phyloP scores from a whole-genome alignment of 2,888 invertebrate genomes.

The Calliopum simillimum region DNA sequence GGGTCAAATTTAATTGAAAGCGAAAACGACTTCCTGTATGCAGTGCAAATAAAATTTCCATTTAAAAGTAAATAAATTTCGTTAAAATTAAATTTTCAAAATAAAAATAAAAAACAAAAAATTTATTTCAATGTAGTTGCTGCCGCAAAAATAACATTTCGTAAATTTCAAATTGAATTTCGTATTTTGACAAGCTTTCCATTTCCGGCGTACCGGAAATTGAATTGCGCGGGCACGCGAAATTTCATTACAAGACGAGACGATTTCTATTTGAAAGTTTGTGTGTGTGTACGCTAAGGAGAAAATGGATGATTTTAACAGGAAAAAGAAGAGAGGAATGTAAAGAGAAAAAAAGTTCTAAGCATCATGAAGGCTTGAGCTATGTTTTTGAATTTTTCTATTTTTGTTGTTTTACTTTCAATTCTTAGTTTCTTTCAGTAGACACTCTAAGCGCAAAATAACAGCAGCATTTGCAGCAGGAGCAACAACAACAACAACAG shows the following conservation, averaged over 20 bases:
- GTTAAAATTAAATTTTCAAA: too few relatives aligned
- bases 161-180: conserved; percentile 20
- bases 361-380: not conserved
- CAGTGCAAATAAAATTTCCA: too few relatives aligned
- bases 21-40: too few relatives aligned
- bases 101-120: too few relatives aligned
- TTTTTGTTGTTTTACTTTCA: not conserved
- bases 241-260: conserved; percentile 59
- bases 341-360: not conserved
- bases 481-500: too few relatives aligned
- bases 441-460: too few relatives aligned
- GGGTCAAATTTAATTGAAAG: too few relatives aligned
- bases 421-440: too few relatives aligned
- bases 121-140: too few relatives aligned
- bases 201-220: conserved; percentile 63
- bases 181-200: conserved; percentile 49
- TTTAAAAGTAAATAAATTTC: too few relatives aligned
- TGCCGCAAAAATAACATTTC: conserved; percentile 1
- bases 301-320: not conserved
- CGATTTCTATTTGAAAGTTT: conserved; percentile 27
- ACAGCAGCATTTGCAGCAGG: too few relatives aligned
- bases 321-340: not conserved
- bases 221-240: conserved; percentile 64
- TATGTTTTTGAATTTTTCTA: not conserved
- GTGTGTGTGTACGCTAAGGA: not conserved